A percentile compares a stretch with the other conserved stretches of the same genome.
phyloP scores from a whole-genome alignment of 2,797 vertebrate species.

The Artibeus jamaicensis region DNA sequence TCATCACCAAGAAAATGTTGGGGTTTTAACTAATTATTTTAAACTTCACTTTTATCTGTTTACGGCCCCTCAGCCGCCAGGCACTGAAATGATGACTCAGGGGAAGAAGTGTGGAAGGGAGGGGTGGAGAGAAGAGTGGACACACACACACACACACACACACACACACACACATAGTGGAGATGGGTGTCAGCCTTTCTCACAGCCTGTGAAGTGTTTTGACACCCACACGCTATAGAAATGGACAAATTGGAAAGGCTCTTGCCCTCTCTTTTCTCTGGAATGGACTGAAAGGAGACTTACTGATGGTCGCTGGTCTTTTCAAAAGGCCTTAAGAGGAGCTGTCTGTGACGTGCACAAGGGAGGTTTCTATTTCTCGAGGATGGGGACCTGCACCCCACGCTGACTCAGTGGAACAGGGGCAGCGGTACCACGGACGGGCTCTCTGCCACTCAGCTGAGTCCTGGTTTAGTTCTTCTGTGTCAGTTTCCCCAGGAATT shows the following conservation, averaged over 20 bases:
- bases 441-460: background rate
- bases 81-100: background rate
- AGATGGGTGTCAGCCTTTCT: background rate
- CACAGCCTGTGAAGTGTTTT: background rate
- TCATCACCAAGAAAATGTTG: background rate
- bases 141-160: no score
- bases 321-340: background rate
- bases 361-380: rapidly evolving
- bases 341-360: background rate
- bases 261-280: background rate
- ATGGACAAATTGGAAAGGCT: background rate
- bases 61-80: background rate
- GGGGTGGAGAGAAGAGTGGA: background rate
- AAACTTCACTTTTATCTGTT: background rate
- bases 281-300: background rate
- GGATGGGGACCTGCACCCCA: rapidly evolving
- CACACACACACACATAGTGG: no score
- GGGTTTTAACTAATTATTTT: background rate
- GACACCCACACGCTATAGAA: no score
- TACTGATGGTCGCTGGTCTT: background rate
- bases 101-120: background rate
- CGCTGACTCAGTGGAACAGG: background rate
- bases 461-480: background rate
- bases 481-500: background rate
- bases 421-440: rapidly evolving